Evolutionary conservation across 2,888 invertebrate species (phyloP).

Genomic region (Macaria notata): DNA sequence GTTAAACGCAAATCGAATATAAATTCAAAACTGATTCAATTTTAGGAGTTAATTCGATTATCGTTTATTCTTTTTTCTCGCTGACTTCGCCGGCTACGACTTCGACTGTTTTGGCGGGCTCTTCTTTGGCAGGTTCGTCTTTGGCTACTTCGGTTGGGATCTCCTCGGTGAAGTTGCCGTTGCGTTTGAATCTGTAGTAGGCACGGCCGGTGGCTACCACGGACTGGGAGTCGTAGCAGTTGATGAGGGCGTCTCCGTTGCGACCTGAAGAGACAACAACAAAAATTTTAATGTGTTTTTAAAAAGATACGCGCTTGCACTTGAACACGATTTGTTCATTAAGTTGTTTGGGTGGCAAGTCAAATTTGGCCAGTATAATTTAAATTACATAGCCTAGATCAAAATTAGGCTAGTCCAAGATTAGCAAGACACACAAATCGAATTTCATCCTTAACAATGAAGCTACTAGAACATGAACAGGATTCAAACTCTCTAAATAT

Average conservation of each 20-base stretch:
- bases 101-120: slow-evolving; percentile 18
- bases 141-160: slow-evolving; percentile 34
- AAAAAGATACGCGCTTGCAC: too few species aligned
- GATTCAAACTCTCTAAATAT: too few species aligned
- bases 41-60: slow-evolving; percentile 5
- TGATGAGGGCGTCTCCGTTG: slow-evolving; percentile 82
- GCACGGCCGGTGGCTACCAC: slow-evolving; percentile 64
- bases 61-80: slow-evolving; percentile 29
- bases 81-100: slow-evolving; percentile 7
- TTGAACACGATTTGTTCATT: too few species aligned
- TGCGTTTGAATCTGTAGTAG: slow-evolving; percentile 67
- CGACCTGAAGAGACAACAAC: slow-evolving; percentile 68
- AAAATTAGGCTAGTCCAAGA: too few species aligned
- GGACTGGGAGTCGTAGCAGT: slow-evolving; percentile 77
- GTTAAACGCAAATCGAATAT: slow-evolving; percentile 3
- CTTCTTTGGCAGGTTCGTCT: slow-evolving; percentile 30
- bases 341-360: too few species aligned
- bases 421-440: too few species aligned
- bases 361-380: too few species aligned
- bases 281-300: too few species aligned
- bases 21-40: slow-evolving; percentile 18
- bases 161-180: slow-evolving; percentile 54
- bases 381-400: too few species aligned
- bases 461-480: too few species aligned
- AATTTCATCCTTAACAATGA: too few species aligned